Percentiles rank a stretch among this genome's conserved stretches.
Conservation (phyloP, 1,140 invertebrate genomes). For the Lycorma delicatula region DNA sequence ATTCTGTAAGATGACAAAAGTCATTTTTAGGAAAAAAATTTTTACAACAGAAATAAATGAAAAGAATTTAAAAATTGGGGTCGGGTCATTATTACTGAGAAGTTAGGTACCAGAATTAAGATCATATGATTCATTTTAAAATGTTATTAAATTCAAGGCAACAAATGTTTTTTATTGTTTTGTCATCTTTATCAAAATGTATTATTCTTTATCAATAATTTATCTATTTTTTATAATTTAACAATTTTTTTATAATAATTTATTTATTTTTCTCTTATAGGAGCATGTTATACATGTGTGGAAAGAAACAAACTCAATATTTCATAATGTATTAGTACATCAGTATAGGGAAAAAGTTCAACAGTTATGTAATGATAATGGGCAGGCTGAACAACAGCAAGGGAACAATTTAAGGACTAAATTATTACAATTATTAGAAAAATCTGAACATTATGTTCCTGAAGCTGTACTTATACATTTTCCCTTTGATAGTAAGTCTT, state of each 20-base stretch:
- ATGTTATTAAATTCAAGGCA: too few species aligned
- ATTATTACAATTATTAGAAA: slow-evolving; percentile 74
- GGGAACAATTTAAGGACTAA: slow-evolving; percentile 60
- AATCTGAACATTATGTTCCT: slow-evolving; percentile 73
- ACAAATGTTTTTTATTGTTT: too few species aligned
- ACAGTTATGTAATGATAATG: slow-evolving; percentile 44
- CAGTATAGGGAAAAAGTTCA: slow-evolving; percentile 67
- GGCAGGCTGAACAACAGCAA: slow-evolving; percentile 49
- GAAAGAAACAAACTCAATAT: slow-evolving; percentile 74
- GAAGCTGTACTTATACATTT: slow-evolving; percentile 84
- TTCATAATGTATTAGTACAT: slow-evolving; percentile 85
- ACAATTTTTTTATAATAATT: not conserved
- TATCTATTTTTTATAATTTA: slow-evolving; percentile 1
- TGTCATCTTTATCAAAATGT: too few species aligned
- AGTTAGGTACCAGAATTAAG: too few species aligned
- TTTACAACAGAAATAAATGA: too few species aligned
- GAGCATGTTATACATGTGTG: slow-evolving; percentile 88
- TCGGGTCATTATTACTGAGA: too few species aligned
- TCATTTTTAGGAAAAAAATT: too few species aligned
- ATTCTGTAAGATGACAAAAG: too few species aligned
- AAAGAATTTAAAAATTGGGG: too few species aligned
- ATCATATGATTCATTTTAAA: too few species aligned
- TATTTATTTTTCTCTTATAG: slow-evolving; percentile 29
- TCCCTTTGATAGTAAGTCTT: slow-evolving; percentile 64
- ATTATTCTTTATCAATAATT: too few species aligned